These are phyloP conservation scores for Microctenopoma lineatum DNA, from an alignment of 2,797 vertebrate species.

Conservation along the genomic window DNA sequence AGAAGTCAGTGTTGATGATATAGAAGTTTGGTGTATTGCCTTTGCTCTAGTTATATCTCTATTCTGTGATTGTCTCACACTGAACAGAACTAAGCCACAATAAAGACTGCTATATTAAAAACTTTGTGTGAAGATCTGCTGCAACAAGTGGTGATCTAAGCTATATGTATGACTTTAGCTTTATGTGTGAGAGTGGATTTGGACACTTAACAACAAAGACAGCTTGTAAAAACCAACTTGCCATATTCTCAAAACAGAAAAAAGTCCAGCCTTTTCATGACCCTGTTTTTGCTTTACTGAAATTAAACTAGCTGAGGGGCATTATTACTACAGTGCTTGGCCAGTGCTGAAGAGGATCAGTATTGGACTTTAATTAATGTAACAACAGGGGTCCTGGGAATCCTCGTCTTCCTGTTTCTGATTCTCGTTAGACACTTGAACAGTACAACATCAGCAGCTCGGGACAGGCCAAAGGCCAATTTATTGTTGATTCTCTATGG, in stretches of 20 bases:
- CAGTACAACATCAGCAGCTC: slow-evolving; percentile 27
- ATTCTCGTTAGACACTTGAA: slow-evolving; percentile 59
- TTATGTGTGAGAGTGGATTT: too few species aligned
- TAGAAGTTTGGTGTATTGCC: too few species aligned
- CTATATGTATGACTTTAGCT: too few species aligned
- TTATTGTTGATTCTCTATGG: too few species aligned
- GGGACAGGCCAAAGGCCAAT: background rate
- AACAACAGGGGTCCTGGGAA: slow-evolving; percentile 44
- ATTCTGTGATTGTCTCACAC: too few species aligned
- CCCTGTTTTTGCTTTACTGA: slow-evolving; percentile 18
- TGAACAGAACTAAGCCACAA: too few species aligned
- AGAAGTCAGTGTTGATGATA: too few species aligned
- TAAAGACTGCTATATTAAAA: too few species aligned
- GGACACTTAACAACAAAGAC: too few species aligned
- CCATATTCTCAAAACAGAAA: slow-evolving; percentile 1
- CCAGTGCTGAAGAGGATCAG: slow-evolving; percentile 48
- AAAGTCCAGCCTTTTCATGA: slow-evolving; percentile 15
- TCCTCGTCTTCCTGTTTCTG: slow-evolving; percentile 44
- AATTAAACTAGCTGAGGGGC: slow-evolving; percentile 18
- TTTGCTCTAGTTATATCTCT: too few species aligned
- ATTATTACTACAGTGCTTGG: slow-evolving; percentile 22
- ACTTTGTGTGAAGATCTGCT: too few species aligned
- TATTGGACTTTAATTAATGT: slow-evolving; percentile 68
- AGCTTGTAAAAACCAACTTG: background rate
- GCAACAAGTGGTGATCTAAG: too few species aligned